Evolutionary conservation across 2,797 vertebrate genomes (phyloP).

Genomic region (Spinibarbus caldwelli): DNA sequence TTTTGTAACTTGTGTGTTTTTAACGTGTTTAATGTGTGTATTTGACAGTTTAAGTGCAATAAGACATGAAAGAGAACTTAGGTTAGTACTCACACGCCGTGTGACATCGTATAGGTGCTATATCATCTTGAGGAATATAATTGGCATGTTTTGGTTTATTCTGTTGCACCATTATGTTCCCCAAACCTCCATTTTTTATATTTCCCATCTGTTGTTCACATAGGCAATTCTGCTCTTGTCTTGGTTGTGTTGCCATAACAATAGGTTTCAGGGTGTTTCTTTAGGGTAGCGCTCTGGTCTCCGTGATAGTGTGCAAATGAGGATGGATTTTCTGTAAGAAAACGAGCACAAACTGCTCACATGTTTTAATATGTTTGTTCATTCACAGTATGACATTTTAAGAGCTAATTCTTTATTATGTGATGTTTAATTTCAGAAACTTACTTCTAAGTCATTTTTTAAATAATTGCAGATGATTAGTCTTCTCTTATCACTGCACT

Average conservation of each 20-base stretch:
- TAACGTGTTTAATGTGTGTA: no score
- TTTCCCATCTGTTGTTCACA: not conserved
- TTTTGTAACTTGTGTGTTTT: no score
- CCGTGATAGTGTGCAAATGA: constrained; percentile 16
- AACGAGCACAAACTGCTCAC: not conserved
- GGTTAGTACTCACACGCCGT: no score
- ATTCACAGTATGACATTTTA: not conserved
- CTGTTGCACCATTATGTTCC: not conserved
- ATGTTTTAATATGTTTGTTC: not conserved
- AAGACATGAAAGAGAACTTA: no score
- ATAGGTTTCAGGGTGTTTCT: constrained; percentile 19
- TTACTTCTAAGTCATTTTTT: constrained; percentile 1
- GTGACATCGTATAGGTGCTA: not conserved
- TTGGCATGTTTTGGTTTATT: not conserved
- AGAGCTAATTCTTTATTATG: constrained; percentile 18
- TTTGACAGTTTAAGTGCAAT: no score
- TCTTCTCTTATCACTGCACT: constrained; percentile 44
- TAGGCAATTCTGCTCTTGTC: constrained; percentile 7
- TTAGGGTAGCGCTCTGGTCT: not conserved
- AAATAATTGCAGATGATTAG: constrained; percentile 9
- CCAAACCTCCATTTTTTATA: not conserved
- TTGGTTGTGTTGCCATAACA: constrained; percentile 31
- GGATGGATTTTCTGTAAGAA: constrained; percentile 11
- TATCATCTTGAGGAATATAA: not conserved
- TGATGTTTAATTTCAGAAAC: constrained; percentile 2